Evolutionary conservation across 2,888 invertebrate genomes (phyloP), one percentile per base, ranked within the genome.

Genomic region (Myopa testacea): DNA sequence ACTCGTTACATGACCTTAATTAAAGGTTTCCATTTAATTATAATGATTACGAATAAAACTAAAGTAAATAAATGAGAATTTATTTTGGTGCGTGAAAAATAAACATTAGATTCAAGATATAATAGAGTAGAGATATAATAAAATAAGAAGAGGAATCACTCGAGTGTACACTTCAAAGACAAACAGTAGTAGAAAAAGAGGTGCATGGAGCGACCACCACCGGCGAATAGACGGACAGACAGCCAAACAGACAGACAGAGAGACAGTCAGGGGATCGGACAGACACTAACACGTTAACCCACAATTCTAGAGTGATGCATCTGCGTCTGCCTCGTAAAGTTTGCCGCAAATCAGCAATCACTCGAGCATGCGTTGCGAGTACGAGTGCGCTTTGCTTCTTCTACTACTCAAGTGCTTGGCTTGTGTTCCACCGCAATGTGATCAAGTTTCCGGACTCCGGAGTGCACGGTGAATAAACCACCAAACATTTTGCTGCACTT

Each of bases 251-350:
- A 76, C 38, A 70, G 55, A 77, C 60, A 50, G 75, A 60, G 34
- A 75, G 37, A 38, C 67, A 45, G 78, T 65, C 78, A 73, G 71
- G 65, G 68, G 62, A 71, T 70, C 74, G 34, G 68, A 78, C 78
- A 45, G 77, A 77, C 77, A 52, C 12, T 52, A 74, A 63, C 74
- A 63, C 74, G 63, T 74, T 74, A 74, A 74, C 74, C 74, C 74
- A 74, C 50, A 74, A 68, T 71, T 45, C 60, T 19, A 50, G 45
- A 63, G 76, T 77, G 60, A 10, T 45, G 45, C 3, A 45, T 45
- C 52, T 70, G 71, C 63, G 73, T 73, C 73, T 62, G 45, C 50
- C 16, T 62, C n/a, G 16, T 50, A n/a, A 38, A 45, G 34, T 63
- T 16, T n/a, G 34, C 73, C 38, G 63, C 62, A 73, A 72, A 74